Evolutionary conservation across 2,797 vertebrate genomes (phyloP).

Genomic region (Myripristis murdjan): DNA sequence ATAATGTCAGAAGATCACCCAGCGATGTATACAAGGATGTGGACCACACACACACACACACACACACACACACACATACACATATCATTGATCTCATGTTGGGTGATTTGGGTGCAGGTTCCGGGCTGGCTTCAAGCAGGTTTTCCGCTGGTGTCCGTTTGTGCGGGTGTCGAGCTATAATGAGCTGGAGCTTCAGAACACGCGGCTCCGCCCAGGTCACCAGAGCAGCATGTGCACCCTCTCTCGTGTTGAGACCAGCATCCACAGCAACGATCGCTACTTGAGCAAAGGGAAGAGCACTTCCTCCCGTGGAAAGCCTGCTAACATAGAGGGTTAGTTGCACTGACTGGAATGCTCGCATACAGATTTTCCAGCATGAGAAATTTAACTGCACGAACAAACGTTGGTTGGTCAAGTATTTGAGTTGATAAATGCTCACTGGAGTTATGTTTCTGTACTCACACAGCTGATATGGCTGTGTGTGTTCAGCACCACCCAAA

Average conservation of each 20-base stretch:
- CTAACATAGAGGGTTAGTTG: conserved; percentile 35
- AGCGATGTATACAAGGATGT: no score
- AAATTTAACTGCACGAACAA: no score
- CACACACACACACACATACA: neutral
- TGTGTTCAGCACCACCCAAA: neutral
- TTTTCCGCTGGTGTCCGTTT: conserved; percentile 95
- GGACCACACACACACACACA: conserved; percentile 2
- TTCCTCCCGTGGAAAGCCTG: conserved; percentile 64
- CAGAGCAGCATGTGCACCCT: conserved; percentile 94
- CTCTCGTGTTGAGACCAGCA: conserved; percentile 90
- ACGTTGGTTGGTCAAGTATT: no score
- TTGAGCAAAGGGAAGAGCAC: conserved; percentile 81
- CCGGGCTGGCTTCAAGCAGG: conserved; percentile 93
- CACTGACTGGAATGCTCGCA: conserved; percentile 4
- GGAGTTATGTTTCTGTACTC: neutral
- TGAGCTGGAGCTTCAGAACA: conserved; percentile 90
- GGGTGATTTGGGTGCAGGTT: conserved; percentile 82
- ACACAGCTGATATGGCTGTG: no score
- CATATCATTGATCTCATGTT: neutral
- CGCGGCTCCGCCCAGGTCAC: conserved; percentile 86
- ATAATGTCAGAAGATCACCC: no score
- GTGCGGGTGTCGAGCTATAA: conserved; percentile 90
- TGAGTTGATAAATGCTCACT: neutral
- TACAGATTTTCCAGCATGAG: no score
- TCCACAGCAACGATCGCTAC: conserved; percentile 75